phyloP scores from a whole-genome alignment of 1,140 invertebrate genomes.

The Caenorhabditis latens region DNA sequence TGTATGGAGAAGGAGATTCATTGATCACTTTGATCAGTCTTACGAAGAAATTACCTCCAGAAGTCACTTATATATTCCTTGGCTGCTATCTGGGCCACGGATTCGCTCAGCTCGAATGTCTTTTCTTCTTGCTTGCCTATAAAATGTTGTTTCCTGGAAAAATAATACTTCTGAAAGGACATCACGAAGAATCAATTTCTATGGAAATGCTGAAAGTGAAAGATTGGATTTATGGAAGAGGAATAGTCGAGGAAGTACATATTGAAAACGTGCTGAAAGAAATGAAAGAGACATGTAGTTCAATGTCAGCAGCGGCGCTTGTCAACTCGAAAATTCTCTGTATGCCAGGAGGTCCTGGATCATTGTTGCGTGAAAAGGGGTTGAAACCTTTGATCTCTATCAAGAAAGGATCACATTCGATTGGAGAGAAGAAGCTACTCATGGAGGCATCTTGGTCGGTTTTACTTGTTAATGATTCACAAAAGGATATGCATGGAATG shows the following conservation, averaged over 20 bases:
- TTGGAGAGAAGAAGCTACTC: conserved; percentile 21
- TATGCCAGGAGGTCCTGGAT: conserved; percentile 26
- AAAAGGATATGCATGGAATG: conserved; percentile 52
- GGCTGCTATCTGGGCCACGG: conserved; percentile 38
- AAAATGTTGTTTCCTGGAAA: conserved; percentile 5
- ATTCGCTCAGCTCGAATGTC: conserved; percentile 32
- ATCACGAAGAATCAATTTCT: conserved; percentile 38
- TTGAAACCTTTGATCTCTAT: background rate
- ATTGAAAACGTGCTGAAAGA: background rate
- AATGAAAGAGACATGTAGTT: conserved; percentile 38
- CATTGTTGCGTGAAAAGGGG: background rate
- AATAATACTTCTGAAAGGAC: conserved; percentile 4
- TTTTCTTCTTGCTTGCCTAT: conserved; percentile 3
- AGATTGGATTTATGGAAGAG: conserved; percentile 2
- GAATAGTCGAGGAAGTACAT: conserved; percentile 1
- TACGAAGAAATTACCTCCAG: background rate
- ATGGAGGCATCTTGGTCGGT: conserved; percentile 43
- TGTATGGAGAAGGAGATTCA: conserved; percentile 34
- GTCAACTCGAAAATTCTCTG: conserved; percentile 26
- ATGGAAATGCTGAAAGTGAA: conserved; percentile 49
- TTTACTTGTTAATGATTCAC: conserved; percentile 5
- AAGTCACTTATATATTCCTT: background rate
- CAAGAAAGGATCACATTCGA: conserved; percentile 15
- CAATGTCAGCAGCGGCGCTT: conserved; percentile 26
- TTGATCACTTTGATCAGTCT: conserved; percentile 26